Evolutionary conservation across 2,113 vertebrate species (phyloP).

Genomic region (Oxyruncus cristatus): DNA sequence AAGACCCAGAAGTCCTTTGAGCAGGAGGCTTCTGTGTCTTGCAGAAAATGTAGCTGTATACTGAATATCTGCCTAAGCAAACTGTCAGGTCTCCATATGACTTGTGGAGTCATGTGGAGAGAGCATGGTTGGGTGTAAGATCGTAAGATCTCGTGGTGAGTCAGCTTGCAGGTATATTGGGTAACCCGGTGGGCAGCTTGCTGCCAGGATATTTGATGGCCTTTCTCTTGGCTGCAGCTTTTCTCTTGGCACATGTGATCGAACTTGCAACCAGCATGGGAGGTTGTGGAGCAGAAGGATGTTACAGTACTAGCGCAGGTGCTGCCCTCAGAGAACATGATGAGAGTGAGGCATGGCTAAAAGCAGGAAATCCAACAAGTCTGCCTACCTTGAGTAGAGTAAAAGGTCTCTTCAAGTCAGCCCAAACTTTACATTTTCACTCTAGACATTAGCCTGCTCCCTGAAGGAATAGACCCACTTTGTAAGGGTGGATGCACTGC

Average conservation of each 20-base stretch:
- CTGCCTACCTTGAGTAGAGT: background rate
- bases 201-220: background rate
- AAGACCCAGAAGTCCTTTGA: background rate
- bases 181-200: background rate
- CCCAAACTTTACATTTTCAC: background rate
- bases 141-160: background rate
- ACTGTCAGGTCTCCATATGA: background rate
- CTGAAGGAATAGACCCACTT: background rate
- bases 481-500: background rate
- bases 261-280: background rate
- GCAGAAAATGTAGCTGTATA: background rate
- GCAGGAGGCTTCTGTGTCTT: background rate
- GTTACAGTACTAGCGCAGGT: fast-evolving
- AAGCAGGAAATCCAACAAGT: background rate
- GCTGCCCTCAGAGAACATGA: background rate
- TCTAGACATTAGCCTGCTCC: background rate
- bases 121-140: background rate
- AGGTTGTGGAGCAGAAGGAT: background rate
- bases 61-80: background rate
- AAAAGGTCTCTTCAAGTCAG: background rate
- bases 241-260: background rate
- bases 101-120: background rate
- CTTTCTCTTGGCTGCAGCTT: background rate
- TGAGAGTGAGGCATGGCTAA: background rate
- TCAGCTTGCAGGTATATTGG: background rate